Evolutionary conservation across 30 jellyfish, hydroid and myxozoan species (phyloP).

Genomic region (Turritopsis dohrnii): DNA sequence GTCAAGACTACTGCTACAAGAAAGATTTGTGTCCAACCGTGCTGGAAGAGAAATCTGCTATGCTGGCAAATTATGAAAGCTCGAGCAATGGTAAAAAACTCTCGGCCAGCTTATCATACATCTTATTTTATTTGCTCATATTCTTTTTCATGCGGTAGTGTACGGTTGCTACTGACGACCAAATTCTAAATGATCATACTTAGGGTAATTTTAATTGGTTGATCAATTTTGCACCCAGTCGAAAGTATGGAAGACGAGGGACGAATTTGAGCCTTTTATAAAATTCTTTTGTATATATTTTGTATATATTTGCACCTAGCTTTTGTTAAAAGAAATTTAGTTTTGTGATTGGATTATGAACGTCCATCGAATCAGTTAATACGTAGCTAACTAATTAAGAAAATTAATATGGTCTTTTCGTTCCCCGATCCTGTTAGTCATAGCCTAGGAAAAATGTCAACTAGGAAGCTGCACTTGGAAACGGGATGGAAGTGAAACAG

Average conservation of each 20-base stretch:
- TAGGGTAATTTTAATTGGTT: too few relatives aligned
- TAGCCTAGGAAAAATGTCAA: too few relatives aligned
- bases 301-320: not conserved
- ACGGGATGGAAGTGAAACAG: too few relatives aligned
- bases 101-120: not conserved
- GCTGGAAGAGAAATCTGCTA: not conserved
- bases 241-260: too few relatives aligned
- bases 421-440: too few relatives aligned
- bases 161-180: too few relatives aligned
- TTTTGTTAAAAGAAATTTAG: too few relatives aligned
- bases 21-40: not conserved
- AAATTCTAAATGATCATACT: too few relatives aligned
- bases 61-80: not conserved
- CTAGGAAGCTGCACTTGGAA: too few relatives aligned
- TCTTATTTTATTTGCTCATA: not conserved
- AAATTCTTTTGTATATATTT: not conserved
- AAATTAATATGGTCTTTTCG: not conserved
- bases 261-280: too few relatives aligned
- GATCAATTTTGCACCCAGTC: too few relatives aligned
- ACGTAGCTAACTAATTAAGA: not conserved
- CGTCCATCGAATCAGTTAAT: not conserved
- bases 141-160: not conserved
- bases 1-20: conserved; percentile 62
- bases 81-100: not conserved
- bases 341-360: not conserved